Evolutionary conservation across 2,797 vertebrate species (phyloP), one percentile per base, ranked within the genome.

Genomic region (Coccyzus lansbergi): DNA sequence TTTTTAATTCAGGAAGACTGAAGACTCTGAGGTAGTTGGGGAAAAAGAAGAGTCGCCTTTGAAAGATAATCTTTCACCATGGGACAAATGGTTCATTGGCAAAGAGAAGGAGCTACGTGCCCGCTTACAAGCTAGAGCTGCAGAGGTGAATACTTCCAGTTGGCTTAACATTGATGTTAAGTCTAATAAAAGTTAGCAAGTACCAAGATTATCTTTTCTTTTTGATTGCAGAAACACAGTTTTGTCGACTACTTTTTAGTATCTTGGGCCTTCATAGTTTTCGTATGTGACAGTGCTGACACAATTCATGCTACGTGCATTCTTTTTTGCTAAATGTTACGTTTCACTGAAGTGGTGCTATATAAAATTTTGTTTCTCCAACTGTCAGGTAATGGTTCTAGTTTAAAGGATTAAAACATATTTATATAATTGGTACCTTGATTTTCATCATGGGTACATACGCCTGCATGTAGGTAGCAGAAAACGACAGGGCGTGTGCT

Each of bases 41-140:
- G 86, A 36, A 19, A 44, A 36, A 78, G 62, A 93, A 33, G 87
- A 86, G 40, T 96, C 95, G 34, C 52, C 17, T 49, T 91, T 90
- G 72, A 90, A 82, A 36, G 97, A 97, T 51, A 90, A 94, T 65
- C 98, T 99, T 53, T 98, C 98, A 90, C 98, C 99, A 0, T 99
- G 99, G 99, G 98, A 99, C 95, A 86, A 97, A 84, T 99, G 99
- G 99, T 98, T 99, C 92, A 96, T 99, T 83, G 98, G 97, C 94
- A 99, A 99, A 97, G 98, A 99, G 91, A 99, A 98, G 97, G 98
- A 98, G 65, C 98, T 99, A 13, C 98, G 98, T 38, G 95, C 97
- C 51, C 98, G 97, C 94, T 88, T 98, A 29, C 98, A 98, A 62
- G 98, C 97, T 81, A 98, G 97, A 97, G 96, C 98, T 77, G 95